A percentile compares a stretch with the other conserved stretches of the same genome.
phyloP scores from a whole-genome alignment of 2,113 vertebrate genomes.

The Megaptera novaeangliae region DNA sequence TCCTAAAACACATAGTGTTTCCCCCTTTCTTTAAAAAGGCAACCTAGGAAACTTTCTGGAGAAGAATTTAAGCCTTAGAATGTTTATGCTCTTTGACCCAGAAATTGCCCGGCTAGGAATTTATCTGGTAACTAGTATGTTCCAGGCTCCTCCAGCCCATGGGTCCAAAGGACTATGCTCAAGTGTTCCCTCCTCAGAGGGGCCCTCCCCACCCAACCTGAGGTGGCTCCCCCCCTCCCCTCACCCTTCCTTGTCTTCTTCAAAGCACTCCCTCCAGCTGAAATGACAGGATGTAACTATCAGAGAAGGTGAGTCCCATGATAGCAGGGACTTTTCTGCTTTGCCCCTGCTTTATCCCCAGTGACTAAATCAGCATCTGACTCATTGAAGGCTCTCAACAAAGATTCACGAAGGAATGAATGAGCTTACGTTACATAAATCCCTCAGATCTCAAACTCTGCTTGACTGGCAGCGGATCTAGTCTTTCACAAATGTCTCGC shows the following conservation, averaged over 20 bases:
- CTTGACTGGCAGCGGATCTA: neutral
- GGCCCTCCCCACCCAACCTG: neutral
- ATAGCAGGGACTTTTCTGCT: neutral
- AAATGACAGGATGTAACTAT: neutral
- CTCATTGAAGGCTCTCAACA: neutral
- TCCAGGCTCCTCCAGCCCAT: neutral
- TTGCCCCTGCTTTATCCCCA: neutral
- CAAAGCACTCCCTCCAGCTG: neutral
- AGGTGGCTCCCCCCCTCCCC: neutral
- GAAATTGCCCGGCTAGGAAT: neutral
- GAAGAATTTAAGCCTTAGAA: neutral
- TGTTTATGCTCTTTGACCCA: neutral
- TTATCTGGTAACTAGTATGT: neutral
- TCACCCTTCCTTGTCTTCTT: neutral
- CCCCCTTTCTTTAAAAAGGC: neutral
- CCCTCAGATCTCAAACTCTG: neutral
- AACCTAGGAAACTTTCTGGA: neutral
- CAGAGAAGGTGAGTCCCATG: neutral
- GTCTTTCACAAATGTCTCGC: neutral
- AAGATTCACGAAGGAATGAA: neutral
- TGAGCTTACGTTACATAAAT: neutral
- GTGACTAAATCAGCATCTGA: neutral
- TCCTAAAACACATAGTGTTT: neutral
- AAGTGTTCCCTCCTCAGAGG: neutral
- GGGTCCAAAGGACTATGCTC: neutral